These are phyloP conservation scores for Lytechinus pictus DNA, from an alignment of 35 echinoderm and acorn worm genomes.

Conservation along the genomic window DNA sequence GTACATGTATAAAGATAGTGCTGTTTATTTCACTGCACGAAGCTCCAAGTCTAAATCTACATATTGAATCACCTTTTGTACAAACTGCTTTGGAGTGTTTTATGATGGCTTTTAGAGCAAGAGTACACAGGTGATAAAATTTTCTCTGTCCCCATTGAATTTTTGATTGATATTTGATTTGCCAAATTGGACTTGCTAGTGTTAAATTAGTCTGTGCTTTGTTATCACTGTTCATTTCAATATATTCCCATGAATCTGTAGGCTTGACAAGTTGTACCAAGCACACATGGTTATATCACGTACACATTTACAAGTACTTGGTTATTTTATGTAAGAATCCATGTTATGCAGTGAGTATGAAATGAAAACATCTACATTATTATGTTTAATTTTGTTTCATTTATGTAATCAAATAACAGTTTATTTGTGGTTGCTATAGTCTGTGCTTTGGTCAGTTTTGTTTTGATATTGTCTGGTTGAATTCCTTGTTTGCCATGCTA, in stretches of 20 bases:
- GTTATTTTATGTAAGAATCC: no score
- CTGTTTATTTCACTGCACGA: background rate
- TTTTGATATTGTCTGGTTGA: background rate
- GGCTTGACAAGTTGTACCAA: no score
- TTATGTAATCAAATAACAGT: background rate
- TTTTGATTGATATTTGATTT: background rate
- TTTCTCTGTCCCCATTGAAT: background rate
- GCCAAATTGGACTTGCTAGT: background rate
- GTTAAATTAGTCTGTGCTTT: background rate
- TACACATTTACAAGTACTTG: no score
- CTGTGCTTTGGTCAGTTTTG: background rate
- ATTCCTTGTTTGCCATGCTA: background rate
- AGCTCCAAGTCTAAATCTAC: background rate
- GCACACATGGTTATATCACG: no score
- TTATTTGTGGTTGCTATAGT: background rate
- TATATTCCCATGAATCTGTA: background rate
- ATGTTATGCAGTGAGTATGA: no score
- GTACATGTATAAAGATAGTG: conserved; percentile 8
- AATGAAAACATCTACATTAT: no score
- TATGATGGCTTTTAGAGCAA: background rate
- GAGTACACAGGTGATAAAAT: background rate
- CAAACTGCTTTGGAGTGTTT: background rate
- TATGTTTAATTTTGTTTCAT: background rate
- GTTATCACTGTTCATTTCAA: background rate
- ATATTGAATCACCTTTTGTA: background rate